These are phyloP conservation scores for Lucifuga dentata DNA, from an alignment of 2,113 vertebrate genomes.

Conservation along the genomic window DNA sequence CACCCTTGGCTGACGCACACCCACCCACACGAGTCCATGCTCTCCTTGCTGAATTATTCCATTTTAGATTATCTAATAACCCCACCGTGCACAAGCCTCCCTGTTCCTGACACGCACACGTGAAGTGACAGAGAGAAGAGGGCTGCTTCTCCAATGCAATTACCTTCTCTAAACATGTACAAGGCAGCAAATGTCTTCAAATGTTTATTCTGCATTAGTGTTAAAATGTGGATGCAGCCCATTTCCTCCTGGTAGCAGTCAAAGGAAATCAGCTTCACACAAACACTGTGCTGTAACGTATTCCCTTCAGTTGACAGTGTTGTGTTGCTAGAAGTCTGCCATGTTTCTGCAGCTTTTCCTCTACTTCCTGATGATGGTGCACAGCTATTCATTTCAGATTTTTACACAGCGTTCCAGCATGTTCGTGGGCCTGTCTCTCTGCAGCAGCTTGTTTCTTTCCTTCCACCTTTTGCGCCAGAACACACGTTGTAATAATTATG, in stretches of 20 bases:
- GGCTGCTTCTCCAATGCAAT: conserved; percentile 10
- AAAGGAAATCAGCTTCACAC: background rate
- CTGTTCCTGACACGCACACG: conserved; percentile 54
- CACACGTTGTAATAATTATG: background rate
- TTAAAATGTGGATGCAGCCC: conserved; percentile 6
- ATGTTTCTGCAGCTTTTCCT: too few relatives aligned
- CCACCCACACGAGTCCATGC: conserved; percentile 59
- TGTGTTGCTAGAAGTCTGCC: too few relatives aligned
- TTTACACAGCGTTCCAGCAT: too few relatives aligned
- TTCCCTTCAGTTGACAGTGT: background rate
- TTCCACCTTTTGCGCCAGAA: too few relatives aligned
- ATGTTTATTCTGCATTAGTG: background rate
- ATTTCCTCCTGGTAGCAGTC: conserved; percentile 6
- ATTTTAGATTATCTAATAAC: conserved; percentile 74
- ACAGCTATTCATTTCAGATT: too few relatives aligned
- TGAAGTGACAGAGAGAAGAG: conserved; percentile 19
- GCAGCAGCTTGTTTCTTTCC: too few relatives aligned
- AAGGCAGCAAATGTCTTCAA: background rate
- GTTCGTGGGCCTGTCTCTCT: too few relatives aligned
- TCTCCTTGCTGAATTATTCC: conserved; percentile 74
- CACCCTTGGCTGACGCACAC: conserved; percentile 65
- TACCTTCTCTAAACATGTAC: conserved; percentile 13
- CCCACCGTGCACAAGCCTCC: conserved; percentile 47
- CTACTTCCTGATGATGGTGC: too few relatives aligned
- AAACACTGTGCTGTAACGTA: background rate